Base-by-base conservation (phyloP, 2,888 invertebrate genomes). In the Phyllotreta cruciferae region DNA sequence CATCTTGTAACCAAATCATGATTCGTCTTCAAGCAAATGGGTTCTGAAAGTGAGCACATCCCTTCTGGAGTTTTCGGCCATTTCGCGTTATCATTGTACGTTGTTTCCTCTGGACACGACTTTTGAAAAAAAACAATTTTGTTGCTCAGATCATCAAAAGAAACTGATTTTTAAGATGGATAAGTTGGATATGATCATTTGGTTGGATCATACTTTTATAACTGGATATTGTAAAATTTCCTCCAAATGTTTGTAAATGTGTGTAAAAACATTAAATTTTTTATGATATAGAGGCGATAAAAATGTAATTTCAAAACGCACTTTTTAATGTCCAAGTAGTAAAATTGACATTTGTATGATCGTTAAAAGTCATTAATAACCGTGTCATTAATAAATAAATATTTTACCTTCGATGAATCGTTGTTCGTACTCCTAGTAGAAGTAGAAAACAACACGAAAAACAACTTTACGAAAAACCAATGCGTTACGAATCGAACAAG, bases 51-150 rank as follows among this genome's bases (percentile, higher is more conserved):
- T 10, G 55, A 50, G n/a, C 24, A 35, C 5, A 10, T 9, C 1
- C 34, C 44, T 8, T 41, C 36, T 5, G 45, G 1, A 10, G 64
- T 66, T 5, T n/a, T 39, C 6, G 66, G 66, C 68, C 68, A 68
- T 39, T 7, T 60, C 0, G 44, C 13, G 3, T 47, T 35, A 36
- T 13, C 56, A 24, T 24, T 24, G 24, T 24, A 24, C 13, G 54
- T 42, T 10, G 37, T 41, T 49, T 53, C 58, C 56, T 53, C 14
- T 4, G 13, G 11, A 41, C 65, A 65, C 5, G 24, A 10, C 64
- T 65, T n/a, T n/a, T 24, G 14, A 7, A 10, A 36, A 50, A 35
- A 50, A 36, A 8, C 6, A 49, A 24, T 24, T 49, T 14, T 6
- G 34, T 49, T 42, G 14, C n/a, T 6, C 6, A 0, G 7, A 9